These are phyloP conservation scores for Pentalonia nigronervosa DNA, from an alignment of 1,140 invertebrate genomes.

Conservation along the genomic window DNA sequence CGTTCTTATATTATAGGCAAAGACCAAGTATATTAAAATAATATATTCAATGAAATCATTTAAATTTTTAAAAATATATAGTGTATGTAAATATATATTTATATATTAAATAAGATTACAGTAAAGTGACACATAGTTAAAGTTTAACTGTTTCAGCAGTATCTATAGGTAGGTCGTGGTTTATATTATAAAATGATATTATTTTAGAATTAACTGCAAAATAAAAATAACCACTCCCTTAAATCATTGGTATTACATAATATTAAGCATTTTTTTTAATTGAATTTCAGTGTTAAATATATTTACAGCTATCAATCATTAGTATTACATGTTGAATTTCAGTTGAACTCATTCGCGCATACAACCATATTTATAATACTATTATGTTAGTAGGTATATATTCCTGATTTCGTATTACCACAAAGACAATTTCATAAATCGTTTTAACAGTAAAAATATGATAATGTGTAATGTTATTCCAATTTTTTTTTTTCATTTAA, in stretches of 20 bases:
- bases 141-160: not conserved
- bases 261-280: not conserved
- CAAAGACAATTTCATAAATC: conserved; percentile 12
- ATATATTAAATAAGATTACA: not conserved
- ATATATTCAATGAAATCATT: not conserved
- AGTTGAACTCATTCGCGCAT: not conserved
- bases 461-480: not conserved
- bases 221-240: not conserved
- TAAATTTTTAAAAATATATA: not conserved
- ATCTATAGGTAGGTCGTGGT: not conserved
- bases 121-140: too few relatives aligned
- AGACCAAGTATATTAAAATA: not conserved
- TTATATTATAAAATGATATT: not conserved
- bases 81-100: too few relatives aligned
- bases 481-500: not conserved
- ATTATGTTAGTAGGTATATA: not conserved
- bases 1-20: not conserved
- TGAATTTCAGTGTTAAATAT: not conserved
- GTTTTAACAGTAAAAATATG: conserved; percentile 29
- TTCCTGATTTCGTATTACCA: not conserved
- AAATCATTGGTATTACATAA: not conserved
- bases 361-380: not conserved
- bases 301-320: conserved; percentile 10
- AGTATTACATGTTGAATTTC: not conserved
- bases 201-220: not conserved